phyloP scores from a whole-genome alignment of 1,140 invertebrate genomes.

The Hycleus cichorii region DNA sequence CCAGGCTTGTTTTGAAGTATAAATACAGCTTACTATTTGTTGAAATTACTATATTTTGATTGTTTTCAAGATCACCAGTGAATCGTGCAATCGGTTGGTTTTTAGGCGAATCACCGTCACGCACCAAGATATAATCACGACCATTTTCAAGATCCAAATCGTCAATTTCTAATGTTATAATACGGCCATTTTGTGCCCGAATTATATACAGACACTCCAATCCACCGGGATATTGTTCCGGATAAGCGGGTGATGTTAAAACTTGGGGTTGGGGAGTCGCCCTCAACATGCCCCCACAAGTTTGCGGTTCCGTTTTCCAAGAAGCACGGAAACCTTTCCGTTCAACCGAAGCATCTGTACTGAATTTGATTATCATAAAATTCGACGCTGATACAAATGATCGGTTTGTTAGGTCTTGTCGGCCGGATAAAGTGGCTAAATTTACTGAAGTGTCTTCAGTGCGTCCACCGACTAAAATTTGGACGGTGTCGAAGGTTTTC shows the following conservation, averaged over 20 bases:
- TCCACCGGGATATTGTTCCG: slow-evolving; percentile 85
- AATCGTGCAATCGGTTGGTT: slow-evolving; percentile 73
- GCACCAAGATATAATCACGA: slow-evolving; percentile 79
- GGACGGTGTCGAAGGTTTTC: slow-evolving; percentile 91
- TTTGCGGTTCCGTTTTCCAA: slow-evolving; percentile 89
- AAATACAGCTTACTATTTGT: slow-evolving; percentile 84
- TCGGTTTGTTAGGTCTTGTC: slow-evolving; percentile 72
- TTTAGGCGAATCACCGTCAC: slow-evolving; percentile 82
- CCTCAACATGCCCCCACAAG: slow-evolving; percentile 74
- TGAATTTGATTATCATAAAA: slow-evolving; percentile 97
- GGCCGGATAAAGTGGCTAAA: slow-evolving; percentile 84
- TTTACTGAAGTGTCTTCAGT: slow-evolving; percentile 91
- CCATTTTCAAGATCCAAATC: slow-evolving; percentile 81
- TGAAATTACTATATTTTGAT: slow-evolving; percentile 81
- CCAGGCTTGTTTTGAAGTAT: slow-evolving; percentile 85
- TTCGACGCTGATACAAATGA: slow-evolving; percentile 91
- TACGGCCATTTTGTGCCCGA: slow-evolving; percentile 77
- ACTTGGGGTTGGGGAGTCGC: slow-evolving; percentile 76
- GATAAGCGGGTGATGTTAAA: slow-evolving; percentile 84
- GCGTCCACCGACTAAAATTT: slow-evolving; percentile 88
- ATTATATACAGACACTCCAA: slow-evolving; percentile 91
- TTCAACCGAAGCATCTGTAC: slow-evolving; percentile 87
- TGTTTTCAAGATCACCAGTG: slow-evolving; percentile 68
- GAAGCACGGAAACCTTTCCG: slow-evolving; percentile 88
- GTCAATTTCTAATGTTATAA: slow-evolving; percentile 83